Evolutionary conservation across 2,113 vertebrate genomes (phyloP), one percentile per base, ranked within the genome.

Genomic region (Bucco capensis): DNA sequence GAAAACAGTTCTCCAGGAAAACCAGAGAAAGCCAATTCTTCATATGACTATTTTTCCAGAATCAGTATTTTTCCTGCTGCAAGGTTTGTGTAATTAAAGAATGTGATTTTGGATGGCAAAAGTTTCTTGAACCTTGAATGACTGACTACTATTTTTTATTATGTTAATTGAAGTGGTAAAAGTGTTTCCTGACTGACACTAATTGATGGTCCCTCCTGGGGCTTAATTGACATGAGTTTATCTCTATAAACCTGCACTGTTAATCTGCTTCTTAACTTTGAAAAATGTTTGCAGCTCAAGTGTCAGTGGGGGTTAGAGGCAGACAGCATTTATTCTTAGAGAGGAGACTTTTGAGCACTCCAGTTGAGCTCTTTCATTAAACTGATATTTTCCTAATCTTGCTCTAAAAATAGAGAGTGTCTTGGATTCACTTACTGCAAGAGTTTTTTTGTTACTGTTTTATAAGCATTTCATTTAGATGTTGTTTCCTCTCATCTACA

Each of bases 121-220:
- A 94, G 44, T 47, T 94, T 83, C 64, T 70, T 80, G 83, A 70
- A 87, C 33, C 73, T 65, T 25, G 61, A 69, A 69, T 79, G 64
- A 86, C 74, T 86, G 61, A 83, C 79, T 71, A 78, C 53, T n/a
- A 82, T 82, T 92, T 96, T 94, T 90, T 53, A 91, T 93, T 69
- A 94, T 87, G 47, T 37, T 95, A 92, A 93, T 95, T 90, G 67
- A 87, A 86, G 78, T 78, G 64, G 70, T 82, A 80, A 78, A 95
- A 95, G 74, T 57, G 77, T 93, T 93, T 74, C 66, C 75, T 88
- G 90, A 94, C 72, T 96, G 93, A 96, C 73, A 91, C 25, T 96
- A 96, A 95, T 96, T 97, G 95, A 97, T 94, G 83, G 72, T 67
- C 86, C 81, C 89, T 94, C 66, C 94, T 94, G 90, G 83, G 46